Conservation (phyloP, 2,113 vertebrate genomes). For the Trochalopteron elliotii region DNA sequence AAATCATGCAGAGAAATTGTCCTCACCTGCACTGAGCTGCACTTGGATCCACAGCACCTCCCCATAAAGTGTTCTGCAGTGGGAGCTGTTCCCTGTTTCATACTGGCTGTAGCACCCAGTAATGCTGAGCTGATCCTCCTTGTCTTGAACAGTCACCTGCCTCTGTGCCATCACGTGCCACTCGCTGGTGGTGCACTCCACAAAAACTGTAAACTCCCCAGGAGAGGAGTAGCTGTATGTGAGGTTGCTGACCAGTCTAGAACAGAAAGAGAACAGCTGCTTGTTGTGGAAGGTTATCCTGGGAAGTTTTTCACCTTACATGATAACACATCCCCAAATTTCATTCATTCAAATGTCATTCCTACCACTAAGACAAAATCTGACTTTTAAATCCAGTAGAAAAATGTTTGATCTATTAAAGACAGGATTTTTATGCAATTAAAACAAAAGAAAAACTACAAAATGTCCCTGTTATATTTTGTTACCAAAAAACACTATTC, state of each 20-base stretch:
- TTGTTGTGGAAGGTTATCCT: neutral
- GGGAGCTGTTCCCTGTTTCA: conserved; percentile 60
- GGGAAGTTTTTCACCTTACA: rapidly evolving
- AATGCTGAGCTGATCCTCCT: conserved; percentile 68
- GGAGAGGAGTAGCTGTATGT: conserved; percentile 79
- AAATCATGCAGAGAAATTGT: neutral
- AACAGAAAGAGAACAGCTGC: neutral
- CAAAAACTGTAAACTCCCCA: conserved; percentile 81
- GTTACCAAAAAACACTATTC: neutral
- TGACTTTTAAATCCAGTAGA: neutral
- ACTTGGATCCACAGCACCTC: conserved; percentile 80
- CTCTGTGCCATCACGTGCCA: conserved; percentile 88
- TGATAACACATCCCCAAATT: neutral
- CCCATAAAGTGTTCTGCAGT: conserved; percentile 74
- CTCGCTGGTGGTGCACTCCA: conserved; percentile 88
- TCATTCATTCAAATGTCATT: neutral
- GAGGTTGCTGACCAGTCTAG: conserved; percentile 71
- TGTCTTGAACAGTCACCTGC: conserved; percentile 77
- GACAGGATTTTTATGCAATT: neutral
- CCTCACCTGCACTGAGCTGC: conserved; percentile 78
- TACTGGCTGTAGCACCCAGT: conserved; percentile 78
- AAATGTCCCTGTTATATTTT: neutral
- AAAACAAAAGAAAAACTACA: neutral
- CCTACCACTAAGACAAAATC: neutral
- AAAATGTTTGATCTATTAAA: neutral